phyloP scores from a whole-genome alignment of 1,140 invertebrate genomes.

The Cydia amplana region DNA sequence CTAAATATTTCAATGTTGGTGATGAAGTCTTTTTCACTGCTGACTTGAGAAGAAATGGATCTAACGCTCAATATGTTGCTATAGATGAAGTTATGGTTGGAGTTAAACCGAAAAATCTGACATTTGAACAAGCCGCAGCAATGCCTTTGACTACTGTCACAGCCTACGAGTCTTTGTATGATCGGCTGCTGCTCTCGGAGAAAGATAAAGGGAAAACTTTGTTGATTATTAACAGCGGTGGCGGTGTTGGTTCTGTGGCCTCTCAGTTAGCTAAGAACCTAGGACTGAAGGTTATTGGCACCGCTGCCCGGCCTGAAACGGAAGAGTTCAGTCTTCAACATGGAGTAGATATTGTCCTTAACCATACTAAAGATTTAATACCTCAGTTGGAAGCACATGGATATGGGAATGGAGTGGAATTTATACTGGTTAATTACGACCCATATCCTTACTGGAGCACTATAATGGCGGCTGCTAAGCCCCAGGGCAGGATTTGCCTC shows the following conservation, averaged over 20 bases:
- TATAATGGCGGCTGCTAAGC: slow-evolving; percentile 63
- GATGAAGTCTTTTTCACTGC: slow-evolving; percentile 69
- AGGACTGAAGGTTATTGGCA: slow-evolving; percentile 67
- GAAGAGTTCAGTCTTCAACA: slow-evolving; percentile 51
- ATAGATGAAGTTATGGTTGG: slow-evolving; percentile 60
- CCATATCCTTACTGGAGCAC: slow-evolving; percentile 69
- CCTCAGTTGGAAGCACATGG: slow-evolving; percentile 57
- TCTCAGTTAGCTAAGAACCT: slow-evolving; percentile 61
- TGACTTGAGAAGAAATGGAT: slow-evolving; percentile 58
- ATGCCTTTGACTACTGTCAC: slow-evolving; percentile 66
- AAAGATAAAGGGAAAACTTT: slow-evolving; percentile 67
- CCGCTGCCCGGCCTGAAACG: slow-evolving; percentile 63
- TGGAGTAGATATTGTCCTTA: slow-evolving; percentile 60
- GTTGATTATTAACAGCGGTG: slow-evolving; percentile 68
- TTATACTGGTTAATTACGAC: slow-evolving; percentile 68
- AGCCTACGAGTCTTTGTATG: slow-evolving; percentile 62
- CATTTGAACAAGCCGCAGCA: slow-evolving; percentile 69
- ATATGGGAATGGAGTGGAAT: slow-evolving; percentile 59
- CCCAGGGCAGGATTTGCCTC: slow-evolving; percentile 68
- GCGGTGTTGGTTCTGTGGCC: slow-evolving; percentile 69
- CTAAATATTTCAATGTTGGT: slow-evolving; percentile 56
- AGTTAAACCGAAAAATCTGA: slow-evolving; percentile 64
- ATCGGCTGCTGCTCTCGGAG: slow-evolving; percentile 54
- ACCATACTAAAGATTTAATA: slow-evolving; percentile 62
- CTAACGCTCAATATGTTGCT: slow-evolving; percentile 67